Conservation (phyloP, 2,797 vertebrate genomes). For the Tachyglossus aculeatus region DNA sequence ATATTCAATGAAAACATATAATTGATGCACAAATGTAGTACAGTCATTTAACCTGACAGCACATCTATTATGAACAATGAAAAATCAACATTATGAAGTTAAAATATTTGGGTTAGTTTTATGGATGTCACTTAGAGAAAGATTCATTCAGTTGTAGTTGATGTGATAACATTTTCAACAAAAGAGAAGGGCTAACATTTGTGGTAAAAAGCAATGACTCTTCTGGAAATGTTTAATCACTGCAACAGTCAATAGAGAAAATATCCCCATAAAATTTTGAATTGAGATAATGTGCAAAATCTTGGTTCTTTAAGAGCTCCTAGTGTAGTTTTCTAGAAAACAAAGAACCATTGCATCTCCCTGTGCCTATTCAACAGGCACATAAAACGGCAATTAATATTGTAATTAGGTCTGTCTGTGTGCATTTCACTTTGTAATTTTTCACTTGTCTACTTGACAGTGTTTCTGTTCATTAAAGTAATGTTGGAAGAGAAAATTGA, state of each 20-base stretch:
- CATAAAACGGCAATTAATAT: neutral
- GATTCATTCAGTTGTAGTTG: neutral
- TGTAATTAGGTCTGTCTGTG: too few relatives aligned
- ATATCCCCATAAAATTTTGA: neutral
- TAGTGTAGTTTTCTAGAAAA: neutral
- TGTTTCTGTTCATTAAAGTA: neutral
- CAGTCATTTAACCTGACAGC: constrained; percentile 31
- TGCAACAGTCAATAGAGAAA: neutral
- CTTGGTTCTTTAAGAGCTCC: too few relatives aligned
- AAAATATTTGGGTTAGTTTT: neutral
- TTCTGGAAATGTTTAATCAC: neutral
- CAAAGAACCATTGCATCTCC: neutral
- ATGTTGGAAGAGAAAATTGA: too few relatives aligned
- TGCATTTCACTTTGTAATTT: neutral
- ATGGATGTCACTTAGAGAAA: neutral
- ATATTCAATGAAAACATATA: too few relatives aligned
- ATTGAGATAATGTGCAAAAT: neutral
- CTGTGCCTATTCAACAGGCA: neutral
- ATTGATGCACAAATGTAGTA: too few relatives aligned
- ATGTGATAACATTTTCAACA: neutral
- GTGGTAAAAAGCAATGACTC: neutral
- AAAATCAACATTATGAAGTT: neutral
- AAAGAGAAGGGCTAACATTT: neutral
- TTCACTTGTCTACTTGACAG: neutral
- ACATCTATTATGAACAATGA: constrained; percentile 7